Evolutionary conservation across 2,888 invertebrate genomes (phyloP), one percentile per base, ranked within the genome.

Genomic region (Pristionchus japonicus): DNA sequence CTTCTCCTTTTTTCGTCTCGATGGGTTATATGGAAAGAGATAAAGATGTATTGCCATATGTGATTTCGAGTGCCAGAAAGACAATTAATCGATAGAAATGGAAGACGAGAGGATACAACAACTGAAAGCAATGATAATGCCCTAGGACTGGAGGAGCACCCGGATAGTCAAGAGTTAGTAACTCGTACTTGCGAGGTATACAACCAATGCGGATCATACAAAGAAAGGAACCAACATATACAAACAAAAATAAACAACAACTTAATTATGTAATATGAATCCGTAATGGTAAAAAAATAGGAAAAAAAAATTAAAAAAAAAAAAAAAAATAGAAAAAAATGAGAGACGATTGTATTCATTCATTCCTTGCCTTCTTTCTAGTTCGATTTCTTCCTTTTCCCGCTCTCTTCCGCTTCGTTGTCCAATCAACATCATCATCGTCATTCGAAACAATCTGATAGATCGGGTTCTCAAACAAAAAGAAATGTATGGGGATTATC

Each of bases 401-500:
- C 27, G 27, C 34, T 74, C 37, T 43, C 52, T 86, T 86, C 49
- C 86, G 27, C 49, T 86, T 86, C 52, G 86, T 49, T 11, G 67
- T 47, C 86, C 86, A 87, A 61, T 87, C 87, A 17, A 77, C 87
- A 31, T 87, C 87, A 80, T 87, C 87, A 17, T 87, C 87, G 34
- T 86, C 86, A 57, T 86, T 86, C 49, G 86, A 86, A 1, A 86
- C 47, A 4, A 83, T 83, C 82, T 83, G 52, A 2, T n/a, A n/a
- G n/a, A n/a, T n/a, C n/a, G n/a, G n/a, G n/a, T n/a, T n/a, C n/a
- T n/a, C n/a, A n/a, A n/a, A n/a, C n/a, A n/a, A n/a, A n/a, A n/a
- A n/a, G n/a, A n/a, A n/a, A n/a, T n/a, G n/a, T n/a, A n/a, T n/a
- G n/a, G n/a, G n/a, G n/a, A n/a, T n/a, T n/a, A n/a, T n/a, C n/a